Evolutionary conservation across 2,797 vertebrate species (phyloP).

Genomic region (Sebastes nivosus): DNA sequence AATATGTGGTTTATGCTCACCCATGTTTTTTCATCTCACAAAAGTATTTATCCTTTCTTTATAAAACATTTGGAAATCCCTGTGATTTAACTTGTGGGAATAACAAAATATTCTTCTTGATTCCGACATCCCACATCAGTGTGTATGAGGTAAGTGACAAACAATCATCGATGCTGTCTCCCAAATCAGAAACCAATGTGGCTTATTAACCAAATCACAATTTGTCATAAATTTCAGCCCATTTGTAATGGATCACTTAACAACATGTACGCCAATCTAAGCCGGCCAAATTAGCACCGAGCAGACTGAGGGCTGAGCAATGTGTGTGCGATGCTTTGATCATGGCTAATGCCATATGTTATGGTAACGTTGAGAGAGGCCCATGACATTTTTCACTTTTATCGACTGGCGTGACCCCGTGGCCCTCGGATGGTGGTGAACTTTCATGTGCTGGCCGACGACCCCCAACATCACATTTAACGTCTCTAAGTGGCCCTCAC

Average conservation of each 20-base stretch:
- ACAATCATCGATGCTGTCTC: not conserved
- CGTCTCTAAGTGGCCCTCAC: conserved; percentile 79
- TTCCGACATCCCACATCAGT: not conserved
- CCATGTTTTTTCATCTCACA: not conserved
- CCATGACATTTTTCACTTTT: conserved; percentile 83
- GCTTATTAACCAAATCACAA: conserved; percentile 76
- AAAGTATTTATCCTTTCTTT: not conserved
- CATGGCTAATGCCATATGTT: conserved; percentile 74
- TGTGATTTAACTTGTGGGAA: not conserved
- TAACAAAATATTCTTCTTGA: not conserved
- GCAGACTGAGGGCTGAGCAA: conserved; percentile 46
- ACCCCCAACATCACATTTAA: conserved; percentile 75
- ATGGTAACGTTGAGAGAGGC: conserved; percentile 61
- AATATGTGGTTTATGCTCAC: not conserved
- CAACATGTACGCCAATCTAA: conserved; percentile 65
- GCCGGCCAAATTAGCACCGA: conserved; percentile 72
- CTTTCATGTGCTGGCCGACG: conserved; percentile 71
- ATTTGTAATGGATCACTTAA: conserved; percentile 75
- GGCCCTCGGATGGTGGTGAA: conserved; percentile 75
- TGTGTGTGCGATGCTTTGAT: conserved; percentile 70
- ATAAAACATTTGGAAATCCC: not conserved
- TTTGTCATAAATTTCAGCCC: conserved; percentile 80
- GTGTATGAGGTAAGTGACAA: conserved; percentile 10
- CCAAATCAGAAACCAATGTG: conserved; percentile 32
- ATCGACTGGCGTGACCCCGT: conserved; percentile 73